Percentiles rank a stretch among this genome's conserved stretches.
phyloP scores from a whole-genome alignment of 2,113 vertebrate genomes.

The Cromileptes altivelis region DNA sequence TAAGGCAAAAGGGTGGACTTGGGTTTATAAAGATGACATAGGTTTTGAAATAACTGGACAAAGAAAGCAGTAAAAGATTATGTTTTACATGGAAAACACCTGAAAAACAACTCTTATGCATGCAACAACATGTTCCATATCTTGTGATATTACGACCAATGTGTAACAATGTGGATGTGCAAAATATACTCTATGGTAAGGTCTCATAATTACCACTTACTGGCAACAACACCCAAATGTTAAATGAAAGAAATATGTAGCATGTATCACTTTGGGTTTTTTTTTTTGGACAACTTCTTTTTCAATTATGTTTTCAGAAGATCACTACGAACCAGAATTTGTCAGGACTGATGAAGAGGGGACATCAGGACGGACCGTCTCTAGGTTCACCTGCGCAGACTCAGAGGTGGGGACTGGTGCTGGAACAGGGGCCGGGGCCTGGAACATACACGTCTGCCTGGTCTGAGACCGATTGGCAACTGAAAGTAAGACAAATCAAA shows the following conservation, averaged over 20 bases:
- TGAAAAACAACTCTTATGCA: neutral
- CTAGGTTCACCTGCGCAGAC: constrained; percentile 12
- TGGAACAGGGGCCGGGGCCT: constrained; percentile 26
- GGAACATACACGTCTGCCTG: constrained; percentile 77
- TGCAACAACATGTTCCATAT: neutral
- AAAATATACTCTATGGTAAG: neutral
- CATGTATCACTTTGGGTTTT: neutral
- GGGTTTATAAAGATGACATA: neutral
- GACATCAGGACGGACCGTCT: constrained; percentile 25
- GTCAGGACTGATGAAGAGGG: constrained; percentile 35
- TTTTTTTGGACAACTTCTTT: neutral
- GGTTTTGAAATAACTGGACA: neutral
- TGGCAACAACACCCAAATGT: neutral
- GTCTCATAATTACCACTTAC: neutral
- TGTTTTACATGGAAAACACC: neutral
- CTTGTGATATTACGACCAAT: neutral
- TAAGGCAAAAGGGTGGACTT: neutral
- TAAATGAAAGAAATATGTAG: neutral
- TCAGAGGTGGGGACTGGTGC: neutral
- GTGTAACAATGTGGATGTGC: neutral
- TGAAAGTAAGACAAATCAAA: constrained; percentile 51
- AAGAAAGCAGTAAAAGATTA: neutral
- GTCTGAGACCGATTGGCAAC: constrained; percentile 65
- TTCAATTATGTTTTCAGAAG: neutral
- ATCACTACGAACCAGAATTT: constrained; percentile 70